These are phyloP conservation scores for Pardosa pseudoannulata DNA, from an alignment of 2,888 invertebrate species.

Conservation along the genomic window DNA sequence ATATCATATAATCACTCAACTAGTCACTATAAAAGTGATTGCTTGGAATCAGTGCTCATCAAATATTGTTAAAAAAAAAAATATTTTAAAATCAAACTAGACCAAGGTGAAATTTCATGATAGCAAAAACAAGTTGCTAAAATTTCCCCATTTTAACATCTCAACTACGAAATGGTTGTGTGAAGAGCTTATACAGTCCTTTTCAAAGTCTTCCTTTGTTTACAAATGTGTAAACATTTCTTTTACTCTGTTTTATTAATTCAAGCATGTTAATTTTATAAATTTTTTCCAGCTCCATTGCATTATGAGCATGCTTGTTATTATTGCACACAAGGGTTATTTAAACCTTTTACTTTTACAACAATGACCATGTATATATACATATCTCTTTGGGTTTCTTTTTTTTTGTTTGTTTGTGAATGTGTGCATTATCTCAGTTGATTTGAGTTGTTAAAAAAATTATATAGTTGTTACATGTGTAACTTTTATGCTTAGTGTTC, in stretches of 20 bases:
- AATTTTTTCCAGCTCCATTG: not conserved
- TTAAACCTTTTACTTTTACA: not conserved
- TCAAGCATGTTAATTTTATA: not conserved
- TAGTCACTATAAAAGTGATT: conserved; percentile 70
- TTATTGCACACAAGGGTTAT: not conserved
- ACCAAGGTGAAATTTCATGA: not conserved
- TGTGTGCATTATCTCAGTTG: not conserved
- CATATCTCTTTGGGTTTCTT: not conserved
- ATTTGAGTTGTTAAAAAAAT: too few species aligned
- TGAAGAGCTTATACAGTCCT: conserved; percentile 63
- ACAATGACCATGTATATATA: not conserved
- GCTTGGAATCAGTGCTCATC: conserved; percentile 54
- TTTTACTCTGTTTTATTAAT: not conserved
- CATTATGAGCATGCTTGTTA: not conserved
- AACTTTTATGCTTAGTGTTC: too few species aligned
- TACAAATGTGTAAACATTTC: conserved; percentile 20
- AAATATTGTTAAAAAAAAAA: conserved; percentile 30
- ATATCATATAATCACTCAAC: conserved; percentile 16
- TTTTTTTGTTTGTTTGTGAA: too few species aligned
- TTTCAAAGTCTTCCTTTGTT: conserved; percentile 57
- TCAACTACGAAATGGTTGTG: conserved; percentile 33
- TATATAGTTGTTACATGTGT: too few species aligned
- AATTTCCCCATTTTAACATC: conserved; percentile 8
- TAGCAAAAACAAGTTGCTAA: not conserved
- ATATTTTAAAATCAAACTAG: conserved; percentile 20